phyloP scores from a whole-genome alignment of 2,888 invertebrate genomes.

The Amphiduros pacificus region DNA sequence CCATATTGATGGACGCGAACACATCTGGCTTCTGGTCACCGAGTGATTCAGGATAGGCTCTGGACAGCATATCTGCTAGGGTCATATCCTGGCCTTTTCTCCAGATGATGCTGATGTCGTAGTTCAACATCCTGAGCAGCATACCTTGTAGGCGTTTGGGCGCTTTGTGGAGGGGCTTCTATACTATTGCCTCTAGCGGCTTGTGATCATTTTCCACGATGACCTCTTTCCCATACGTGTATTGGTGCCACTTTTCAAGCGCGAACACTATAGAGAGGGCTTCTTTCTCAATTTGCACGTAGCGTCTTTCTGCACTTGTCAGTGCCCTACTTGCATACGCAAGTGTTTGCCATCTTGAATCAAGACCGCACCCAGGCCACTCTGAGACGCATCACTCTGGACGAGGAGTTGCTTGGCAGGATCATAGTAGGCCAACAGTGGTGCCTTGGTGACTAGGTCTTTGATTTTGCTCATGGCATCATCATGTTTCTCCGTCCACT shows the following conservation, averaged over 20 bases:
- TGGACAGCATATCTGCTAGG: background rate
- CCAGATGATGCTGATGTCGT: background rate
- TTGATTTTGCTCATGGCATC: slow-evolving; percentile 20
- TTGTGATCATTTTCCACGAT: background rate
- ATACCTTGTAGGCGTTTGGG: background rate
- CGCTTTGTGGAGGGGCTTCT: background rate
- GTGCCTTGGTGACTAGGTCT: slow-evolving; percentile 5
- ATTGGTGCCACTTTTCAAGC: slow-evolving; percentile 16
- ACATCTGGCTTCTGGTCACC: too few relatives aligned
- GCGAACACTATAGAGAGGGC: slow-evolving; percentile 16
- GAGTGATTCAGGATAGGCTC: too few relatives aligned
- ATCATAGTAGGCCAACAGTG: slow-evolving; percentile 19
- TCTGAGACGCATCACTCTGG: slow-evolving; percentile 15
- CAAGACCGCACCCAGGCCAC: slow-evolving; percentile 15
- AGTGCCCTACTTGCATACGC: slow-evolving; percentile 17
- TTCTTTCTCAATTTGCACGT: slow-evolving; percentile 23
- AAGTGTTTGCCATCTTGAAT: slow-evolving; percentile 12
- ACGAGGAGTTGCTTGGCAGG: slow-evolving; percentile 6
- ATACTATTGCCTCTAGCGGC: background rate
- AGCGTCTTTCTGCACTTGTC: slow-evolving; percentile 10
- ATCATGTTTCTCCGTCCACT: slow-evolving; percentile 20
- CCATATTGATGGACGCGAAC: too few relatives aligned
- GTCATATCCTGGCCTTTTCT: background rate
- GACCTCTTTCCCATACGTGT: slow-evolving; percentile 12
- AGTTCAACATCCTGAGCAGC: background rate